Percentiles rank a stretch among this genome's conserved stretches.
Evolutionary conservation across 2,113 vertebrate genomes (phyloP).

Genomic region (Fulmarus glacialis): DNA sequence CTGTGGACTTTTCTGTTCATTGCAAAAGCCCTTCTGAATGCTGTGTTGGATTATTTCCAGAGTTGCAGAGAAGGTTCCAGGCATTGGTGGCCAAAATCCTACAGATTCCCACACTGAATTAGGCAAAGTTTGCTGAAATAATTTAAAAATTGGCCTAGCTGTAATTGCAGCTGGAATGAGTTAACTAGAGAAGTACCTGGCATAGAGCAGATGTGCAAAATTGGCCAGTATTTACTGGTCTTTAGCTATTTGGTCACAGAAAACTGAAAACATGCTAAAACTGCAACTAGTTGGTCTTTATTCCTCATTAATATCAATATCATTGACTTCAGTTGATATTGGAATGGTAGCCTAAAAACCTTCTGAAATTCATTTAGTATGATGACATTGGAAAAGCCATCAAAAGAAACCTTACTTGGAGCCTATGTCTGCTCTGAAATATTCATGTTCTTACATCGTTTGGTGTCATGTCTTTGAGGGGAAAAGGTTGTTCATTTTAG

Average conservation of each 20-base stretch:
- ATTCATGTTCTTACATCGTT: neutral
- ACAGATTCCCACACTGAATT: neutral
- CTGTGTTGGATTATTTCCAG: neutral
- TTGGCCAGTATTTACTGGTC: neutral
- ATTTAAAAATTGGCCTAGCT: neutral
- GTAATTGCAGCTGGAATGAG: neutral
- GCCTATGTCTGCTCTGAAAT: neutral
- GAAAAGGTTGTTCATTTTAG: neutral
- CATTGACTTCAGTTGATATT: neutral
- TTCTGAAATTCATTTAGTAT: neutral
- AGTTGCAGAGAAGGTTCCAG: neutral
- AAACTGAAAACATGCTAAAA: neutral
- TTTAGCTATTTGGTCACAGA: neutral
- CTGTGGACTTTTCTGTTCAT: neutral
- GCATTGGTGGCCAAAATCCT: neutral
- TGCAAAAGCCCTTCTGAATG: neutral
- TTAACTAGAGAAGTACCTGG: neutral
- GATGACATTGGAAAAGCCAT: neutral
- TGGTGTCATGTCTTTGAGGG: neutral
- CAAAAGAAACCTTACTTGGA: neutral
- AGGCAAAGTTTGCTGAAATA: neutral
- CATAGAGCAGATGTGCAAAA: neutral
- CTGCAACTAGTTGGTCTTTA: neutral
- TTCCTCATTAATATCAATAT: neutral
- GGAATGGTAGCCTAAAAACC: neutral